Percentiles rank a stretch among this genome's conserved stretches.
phyloP scores from a whole-genome alignment of 2,888 invertebrate genomes.

The Drosophila setosimentum region DNA sequence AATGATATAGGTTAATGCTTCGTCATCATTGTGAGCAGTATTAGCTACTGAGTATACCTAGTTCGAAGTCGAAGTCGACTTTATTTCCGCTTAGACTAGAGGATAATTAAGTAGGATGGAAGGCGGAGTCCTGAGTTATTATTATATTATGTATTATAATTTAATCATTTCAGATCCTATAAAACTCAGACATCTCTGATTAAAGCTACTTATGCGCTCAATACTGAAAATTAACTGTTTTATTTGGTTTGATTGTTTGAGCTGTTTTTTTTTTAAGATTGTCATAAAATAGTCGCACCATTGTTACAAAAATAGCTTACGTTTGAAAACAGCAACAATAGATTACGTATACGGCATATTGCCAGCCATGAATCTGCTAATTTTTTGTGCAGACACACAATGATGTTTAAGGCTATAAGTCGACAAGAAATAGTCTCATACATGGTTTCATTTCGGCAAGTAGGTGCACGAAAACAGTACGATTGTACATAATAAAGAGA shows the following conservation, averaged over 20 bases:
- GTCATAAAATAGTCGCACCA: background rate
- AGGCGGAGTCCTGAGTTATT: background rate
- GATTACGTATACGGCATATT: slow-evolving; percentile 44
- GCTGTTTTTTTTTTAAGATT: background rate
- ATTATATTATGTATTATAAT: background rate
- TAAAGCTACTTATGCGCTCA: background rate
- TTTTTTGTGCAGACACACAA: background rate
- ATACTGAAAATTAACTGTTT: background rate
- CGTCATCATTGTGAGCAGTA: background rate
- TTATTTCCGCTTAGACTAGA: background rate
- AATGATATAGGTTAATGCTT: no score
- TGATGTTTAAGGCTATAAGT: background rate
- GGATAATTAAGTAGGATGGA: background rate
- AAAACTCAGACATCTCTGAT: background rate
- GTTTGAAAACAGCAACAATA: background rate
- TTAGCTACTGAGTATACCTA: background rate
- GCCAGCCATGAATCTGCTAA: background rate
- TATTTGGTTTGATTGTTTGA: background rate
- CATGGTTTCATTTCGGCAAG: background rate
- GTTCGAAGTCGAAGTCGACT: no score
- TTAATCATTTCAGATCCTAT: background rate
- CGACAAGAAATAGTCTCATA: background rate
- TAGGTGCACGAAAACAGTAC: slow-evolving; percentile 11
- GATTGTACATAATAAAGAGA: slow-evolving; percentile 65
- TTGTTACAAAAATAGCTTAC: background rate